These are phyloP conservation scores for Carposina sasakii DNA, from an alignment of 1,140 invertebrate genomes.

Conservation along the genomic window DNA sequence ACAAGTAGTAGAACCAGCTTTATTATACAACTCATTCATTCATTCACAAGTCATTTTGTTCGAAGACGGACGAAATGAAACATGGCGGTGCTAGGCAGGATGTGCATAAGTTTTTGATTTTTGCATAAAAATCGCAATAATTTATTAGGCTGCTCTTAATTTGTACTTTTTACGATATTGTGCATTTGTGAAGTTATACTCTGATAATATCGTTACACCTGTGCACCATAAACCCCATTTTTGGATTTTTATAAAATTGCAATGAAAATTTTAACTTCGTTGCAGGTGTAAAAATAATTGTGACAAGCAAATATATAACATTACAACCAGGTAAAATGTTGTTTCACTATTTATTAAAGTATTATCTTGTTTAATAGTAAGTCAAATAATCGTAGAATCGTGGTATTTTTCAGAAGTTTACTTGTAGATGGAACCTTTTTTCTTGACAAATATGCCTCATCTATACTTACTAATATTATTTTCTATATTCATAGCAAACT, in stretches of 20 bases:
- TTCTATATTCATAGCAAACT: too few species aligned
- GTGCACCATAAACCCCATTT: slow-evolving; percentile 9
- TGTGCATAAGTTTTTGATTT: slow-evolving; percentile 63
- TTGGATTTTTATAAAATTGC: slow-evolving; percentile 39
- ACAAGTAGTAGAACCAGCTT: slow-evolving; percentile 11
- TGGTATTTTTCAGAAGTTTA: too few species aligned
- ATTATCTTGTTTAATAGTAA: too few species aligned
- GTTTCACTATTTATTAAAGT: slow-evolving; percentile 38
- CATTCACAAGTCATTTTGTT: slow-evolving; percentile 37
- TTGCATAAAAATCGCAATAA: slow-evolving; percentile 49
- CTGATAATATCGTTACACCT: slow-evolving; percentile 15
- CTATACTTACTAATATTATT: too few species aligned
- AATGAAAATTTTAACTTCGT: slow-evolving; percentile 69
- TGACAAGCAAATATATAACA: slow-evolving; percentile 67
- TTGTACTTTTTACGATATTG: slow-evolving; percentile 15
- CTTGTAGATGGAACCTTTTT: too few species aligned
- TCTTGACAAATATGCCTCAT: too few species aligned
- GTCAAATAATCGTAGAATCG: too few species aligned
- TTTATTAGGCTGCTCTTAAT: slow-evolving; percentile 10
- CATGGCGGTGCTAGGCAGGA: slow-evolving; percentile 68
- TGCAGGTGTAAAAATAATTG: slow-evolving; percentile 71
- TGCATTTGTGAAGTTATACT: slow-evolving; percentile 18
- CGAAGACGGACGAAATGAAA: too few species aligned
- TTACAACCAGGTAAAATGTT: slow-evolving; percentile 59
- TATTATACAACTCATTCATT: slow-evolving; percentile 15